These are phyloP conservation scores for Heteractis magnifica DNA, from an alignment of 92 coral and sea anemone genomes.

Conservation along the genomic window DNA sequence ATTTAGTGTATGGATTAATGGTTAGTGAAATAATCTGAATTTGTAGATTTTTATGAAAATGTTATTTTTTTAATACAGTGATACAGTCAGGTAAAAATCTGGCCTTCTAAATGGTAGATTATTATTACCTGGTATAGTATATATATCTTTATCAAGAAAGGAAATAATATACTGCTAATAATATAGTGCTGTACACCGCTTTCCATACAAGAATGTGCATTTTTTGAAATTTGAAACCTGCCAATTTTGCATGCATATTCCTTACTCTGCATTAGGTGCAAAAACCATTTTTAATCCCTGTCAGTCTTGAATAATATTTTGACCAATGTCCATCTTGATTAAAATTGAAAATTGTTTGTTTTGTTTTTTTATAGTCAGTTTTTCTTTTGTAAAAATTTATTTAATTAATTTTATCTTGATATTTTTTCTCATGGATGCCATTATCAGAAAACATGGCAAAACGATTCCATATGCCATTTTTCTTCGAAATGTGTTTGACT, in stretches of 20 bases:
- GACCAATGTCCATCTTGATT: background rate
- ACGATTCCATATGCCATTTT: too few relatives aligned
- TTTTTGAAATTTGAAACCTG: background rate
- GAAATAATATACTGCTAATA: background rate
- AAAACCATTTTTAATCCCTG: background rate
- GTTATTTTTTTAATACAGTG: too few relatives aligned
- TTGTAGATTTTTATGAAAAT: too few relatives aligned
- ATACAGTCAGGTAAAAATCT: too few relatives aligned
- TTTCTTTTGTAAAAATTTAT: background rate
- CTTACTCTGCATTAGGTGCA: background rate
- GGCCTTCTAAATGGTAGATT: too few relatives aligned
- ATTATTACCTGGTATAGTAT: too few relatives aligned
- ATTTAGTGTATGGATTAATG: too few relatives aligned
- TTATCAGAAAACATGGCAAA: background rate
- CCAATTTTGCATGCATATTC: background rate
- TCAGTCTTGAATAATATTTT: background rate
- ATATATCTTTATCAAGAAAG: background rate
- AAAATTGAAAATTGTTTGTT: background rate
- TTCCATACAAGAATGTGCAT: too few relatives aligned
- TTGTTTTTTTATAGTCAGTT: background rate
- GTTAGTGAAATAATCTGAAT: too few relatives aligned
- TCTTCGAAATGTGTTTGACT: too few relatives aligned
- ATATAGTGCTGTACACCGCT: background rate
- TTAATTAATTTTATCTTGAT: background rate
- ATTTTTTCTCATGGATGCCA: background rate